These are phyloP conservation scores for Aleiodes sp. DNA, from an alignment of 1,140 invertebrate species.

Conservation along the genomic window DNA sequence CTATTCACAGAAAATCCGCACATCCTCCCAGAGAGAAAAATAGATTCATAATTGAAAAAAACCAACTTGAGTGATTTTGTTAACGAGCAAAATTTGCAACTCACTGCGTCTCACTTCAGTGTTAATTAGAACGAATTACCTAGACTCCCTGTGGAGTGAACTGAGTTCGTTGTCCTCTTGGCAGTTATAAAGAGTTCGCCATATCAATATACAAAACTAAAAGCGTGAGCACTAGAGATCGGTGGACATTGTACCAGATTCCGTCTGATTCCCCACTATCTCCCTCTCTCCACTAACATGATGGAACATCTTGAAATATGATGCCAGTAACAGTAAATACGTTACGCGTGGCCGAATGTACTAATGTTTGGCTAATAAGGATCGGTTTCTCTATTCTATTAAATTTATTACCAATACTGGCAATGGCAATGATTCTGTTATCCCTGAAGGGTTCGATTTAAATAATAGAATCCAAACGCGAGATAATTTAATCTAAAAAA, in stretches of 20 bases:
- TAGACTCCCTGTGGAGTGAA: slow-evolving; percentile 15
- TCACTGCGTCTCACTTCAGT: slow-evolving; percentile 18
- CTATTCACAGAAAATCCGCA: too few relatives aligned
- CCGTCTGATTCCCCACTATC: too few relatives aligned
- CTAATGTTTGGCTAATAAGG: slow-evolving; percentile 60
- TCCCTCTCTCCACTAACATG: background rate
- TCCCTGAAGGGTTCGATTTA: too few relatives aligned
- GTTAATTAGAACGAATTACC: slow-evolving; percentile 34
- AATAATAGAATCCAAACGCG: slow-evolving; percentile 42
- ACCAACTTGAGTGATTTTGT: background rate
- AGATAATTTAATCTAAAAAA: too few relatives aligned
- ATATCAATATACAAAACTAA: background rate
- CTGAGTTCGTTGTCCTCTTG: slow-evolving; percentile 16
- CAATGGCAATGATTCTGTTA: slow-evolving; percentile 43
- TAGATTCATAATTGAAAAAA: too few relatives aligned
- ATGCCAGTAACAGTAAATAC: slow-evolving; percentile 28
- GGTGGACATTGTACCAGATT: too few relatives aligned
- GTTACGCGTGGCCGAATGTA: slow-evolving; percentile 57
- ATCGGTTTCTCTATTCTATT: slow-evolving; percentile 54
- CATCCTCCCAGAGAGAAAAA: too few relatives aligned
- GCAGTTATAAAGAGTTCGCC: slow-evolving; percentile 1
- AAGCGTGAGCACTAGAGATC: background rate
- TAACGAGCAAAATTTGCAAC: background rate
- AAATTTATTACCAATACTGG: slow-evolving; percentile 54
- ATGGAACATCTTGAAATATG: slow-evolving; percentile 25